Conservation (phyloP, 1,140 invertebrate genomes). For the Archivesica marissinica region DNA sequence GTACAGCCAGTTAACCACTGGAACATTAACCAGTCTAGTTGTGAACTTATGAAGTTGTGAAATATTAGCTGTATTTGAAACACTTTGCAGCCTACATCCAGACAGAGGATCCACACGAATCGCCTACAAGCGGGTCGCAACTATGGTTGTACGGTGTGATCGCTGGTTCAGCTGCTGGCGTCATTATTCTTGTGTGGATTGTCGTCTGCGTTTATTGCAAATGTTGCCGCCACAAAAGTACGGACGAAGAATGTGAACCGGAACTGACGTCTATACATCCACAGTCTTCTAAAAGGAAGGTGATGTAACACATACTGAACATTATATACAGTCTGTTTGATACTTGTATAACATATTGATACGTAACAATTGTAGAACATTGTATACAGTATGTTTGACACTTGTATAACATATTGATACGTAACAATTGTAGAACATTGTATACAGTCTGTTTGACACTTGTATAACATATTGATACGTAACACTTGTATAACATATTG, state of each 20-base stretch:
- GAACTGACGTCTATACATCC: slow-evolving; percentile 36
- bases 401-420: too few relatives aligned
- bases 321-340: too few relatives aligned
- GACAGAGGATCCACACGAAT: background rate
- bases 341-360: too few relatives aligned
- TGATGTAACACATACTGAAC: background rate
- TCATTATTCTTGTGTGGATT: slow-evolving; percentile 24
- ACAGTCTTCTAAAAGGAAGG: slow-evolving; percentile 10
- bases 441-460: too few relatives aligned
- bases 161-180: background rate
- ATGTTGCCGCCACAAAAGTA: slow-evolving; percentile 22
- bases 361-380: too few relatives aligned
- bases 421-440: too few relatives aligned
- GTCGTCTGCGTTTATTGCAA: slow-evolving; percentile 47
- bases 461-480: too few relatives aligned
- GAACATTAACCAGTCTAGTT: background rate
- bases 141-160: slow-evolving; percentile 39
- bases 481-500: too few relatives aligned
- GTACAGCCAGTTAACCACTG: background rate
- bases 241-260: slow-evolving; percentile 22
- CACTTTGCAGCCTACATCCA: slow-evolving; percentile 21
- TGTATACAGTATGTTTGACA: too few relatives aligned
- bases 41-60: too few relatives aligned
- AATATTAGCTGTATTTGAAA: background rate
- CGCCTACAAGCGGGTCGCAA: background rate